Conservation (phyloP, 1,140 invertebrate genomes). For the Diorhabda carinulata region DNA sequence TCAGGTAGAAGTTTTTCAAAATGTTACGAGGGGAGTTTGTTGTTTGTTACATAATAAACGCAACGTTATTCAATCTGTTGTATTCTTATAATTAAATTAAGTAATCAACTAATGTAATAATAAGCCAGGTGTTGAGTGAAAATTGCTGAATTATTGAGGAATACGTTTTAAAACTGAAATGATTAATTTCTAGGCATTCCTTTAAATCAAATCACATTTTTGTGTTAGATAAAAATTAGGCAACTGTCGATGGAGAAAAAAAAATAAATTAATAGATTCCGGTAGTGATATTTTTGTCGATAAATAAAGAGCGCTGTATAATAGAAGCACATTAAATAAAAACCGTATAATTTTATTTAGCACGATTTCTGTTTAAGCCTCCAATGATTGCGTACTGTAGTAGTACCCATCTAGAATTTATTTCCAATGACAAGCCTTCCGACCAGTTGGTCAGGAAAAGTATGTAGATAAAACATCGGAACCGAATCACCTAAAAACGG, state of each 20-base stretch:
- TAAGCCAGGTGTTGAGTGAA: no score
- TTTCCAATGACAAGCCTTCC: slow-evolving; percentile 28
- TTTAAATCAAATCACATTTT: no score
- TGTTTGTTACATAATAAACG: no score
- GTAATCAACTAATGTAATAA: no score
- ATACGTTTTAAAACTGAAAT: no score
- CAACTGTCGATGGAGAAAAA: neutral
- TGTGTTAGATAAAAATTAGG: no score
- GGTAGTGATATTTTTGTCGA: slow-evolving; percentile 17
- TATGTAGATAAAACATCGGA: slow-evolving; percentile 8
- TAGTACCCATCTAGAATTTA: slow-evolving; percentile 28
- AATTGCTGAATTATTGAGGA: no score
- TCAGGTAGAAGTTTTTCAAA: no score
- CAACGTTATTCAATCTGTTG: no score
- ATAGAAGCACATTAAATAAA: slow-evolving; percentile 28
- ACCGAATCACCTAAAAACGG: neutral
- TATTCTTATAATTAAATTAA: no score
- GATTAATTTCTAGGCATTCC: no score
- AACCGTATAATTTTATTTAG: slow-evolving; percentile 31
- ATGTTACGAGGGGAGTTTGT: no score
- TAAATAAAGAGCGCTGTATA: slow-evolving; percentile 29
- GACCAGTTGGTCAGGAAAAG: slow-evolving; percentile 20
- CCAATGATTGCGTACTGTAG: slow-evolving; percentile 35
- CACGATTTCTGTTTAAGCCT: slow-evolving; percentile 29
- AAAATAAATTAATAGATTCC: slow-evolving; percentile 20